phyloP scores from a whole-genome alignment of 2,888 invertebrate species.

The Cabera pusaria region DNA sequence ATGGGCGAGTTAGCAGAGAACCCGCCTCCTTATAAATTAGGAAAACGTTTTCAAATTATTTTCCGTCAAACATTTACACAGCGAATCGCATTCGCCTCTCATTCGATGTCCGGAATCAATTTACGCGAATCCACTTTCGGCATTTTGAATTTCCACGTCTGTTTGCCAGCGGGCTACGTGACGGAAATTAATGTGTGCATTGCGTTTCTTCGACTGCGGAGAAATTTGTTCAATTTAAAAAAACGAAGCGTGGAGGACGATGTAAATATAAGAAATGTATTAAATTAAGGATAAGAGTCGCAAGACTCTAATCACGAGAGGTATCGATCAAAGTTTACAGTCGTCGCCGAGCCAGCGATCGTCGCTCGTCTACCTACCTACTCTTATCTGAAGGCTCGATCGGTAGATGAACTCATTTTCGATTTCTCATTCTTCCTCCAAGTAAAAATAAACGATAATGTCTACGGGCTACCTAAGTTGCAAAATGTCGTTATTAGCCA shows the following conservation, averaged over 20 bases:
- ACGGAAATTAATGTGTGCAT: conserved; percentile 77
- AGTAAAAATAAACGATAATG: conserved; percentile 49
- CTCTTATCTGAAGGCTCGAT: conserved; percentile 44
- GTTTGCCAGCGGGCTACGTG: conserved; percentile 57
- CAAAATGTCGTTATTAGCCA: conserved; percentile 8
- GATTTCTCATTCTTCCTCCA: conserved; percentile 40
- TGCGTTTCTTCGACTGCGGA: conserved; percentile 50
- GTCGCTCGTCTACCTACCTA: neutral
- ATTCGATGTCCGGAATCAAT: conserved; percentile 74
- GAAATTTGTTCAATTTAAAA: conserved; percentile 48
- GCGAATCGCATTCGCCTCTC: conserved; percentile 54
- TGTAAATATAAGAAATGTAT: conserved; percentile 58
- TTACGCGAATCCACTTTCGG: conserved; percentile 62
- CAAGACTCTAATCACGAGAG: conserved; percentile 44
- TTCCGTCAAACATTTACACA: conserved; percentile 69
- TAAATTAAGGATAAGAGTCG: conserved; percentile 51
- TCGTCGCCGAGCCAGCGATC: neutral
- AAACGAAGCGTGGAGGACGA: conserved; percentile 35
- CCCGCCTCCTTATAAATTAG: conserved; percentile 63
- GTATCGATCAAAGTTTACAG: conserved; percentile 54
- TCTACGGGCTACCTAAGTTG: conserved; percentile 6
- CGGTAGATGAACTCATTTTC: conserved; percentile 51
- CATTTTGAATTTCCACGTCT: conserved; percentile 66
- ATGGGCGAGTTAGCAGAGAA: conserved; percentile 31
- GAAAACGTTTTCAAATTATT: conserved; percentile 73